Evolutionary conservation across 2,888 invertebrate genomes (phyloP), one percentile per base, ranked within the genome.

Genomic region (Tachina grossa): DNA sequence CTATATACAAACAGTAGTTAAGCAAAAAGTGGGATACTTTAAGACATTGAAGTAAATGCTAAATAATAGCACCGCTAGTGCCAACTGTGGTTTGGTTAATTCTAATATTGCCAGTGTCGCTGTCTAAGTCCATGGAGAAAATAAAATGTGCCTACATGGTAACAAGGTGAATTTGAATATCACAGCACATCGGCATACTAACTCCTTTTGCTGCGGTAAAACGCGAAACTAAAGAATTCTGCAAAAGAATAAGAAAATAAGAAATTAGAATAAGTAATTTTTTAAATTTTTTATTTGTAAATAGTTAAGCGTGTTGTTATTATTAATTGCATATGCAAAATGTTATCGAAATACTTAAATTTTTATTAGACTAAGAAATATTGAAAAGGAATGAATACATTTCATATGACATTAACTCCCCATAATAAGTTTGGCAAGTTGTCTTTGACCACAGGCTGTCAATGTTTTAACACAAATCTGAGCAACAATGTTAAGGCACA

Each of bases 181-280:
- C 9, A 2, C n/a, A 53, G 14, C 43, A 71, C 45, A 49, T 79
- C 55, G 43, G 10, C 63, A 51, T 55, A 49, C 49, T 41, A 59
- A 57, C 19, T 10, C 13, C 13, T 49, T 63, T 63, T 16, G 51
- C 43, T 53, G 39, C 1, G 63, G 1, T 31, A 9, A 45, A 68
- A 61, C 14, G 9, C 10, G n/a, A 53, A 61, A 87, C 47, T 1
- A 85, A 71, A 83, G 22, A 85, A 78, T 74, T 86, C 88, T 88
- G 87, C 77, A 87, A 88, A 69, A 84, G 78, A 88, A 84, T 79
- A 79, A 31, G 82, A 86, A 78, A 78, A 79, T 57, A 87, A 79
- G 82, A 22, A 75, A 77, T 10, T 11, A 79, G 59, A 51, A 63
- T 81, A 85, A 65, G n/a, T 13, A 14, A 66, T 57, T 47, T 49